Conservation (phyloP, 64 coral and sea anemone genomes). For the Montipora efflorescens region DNA sequence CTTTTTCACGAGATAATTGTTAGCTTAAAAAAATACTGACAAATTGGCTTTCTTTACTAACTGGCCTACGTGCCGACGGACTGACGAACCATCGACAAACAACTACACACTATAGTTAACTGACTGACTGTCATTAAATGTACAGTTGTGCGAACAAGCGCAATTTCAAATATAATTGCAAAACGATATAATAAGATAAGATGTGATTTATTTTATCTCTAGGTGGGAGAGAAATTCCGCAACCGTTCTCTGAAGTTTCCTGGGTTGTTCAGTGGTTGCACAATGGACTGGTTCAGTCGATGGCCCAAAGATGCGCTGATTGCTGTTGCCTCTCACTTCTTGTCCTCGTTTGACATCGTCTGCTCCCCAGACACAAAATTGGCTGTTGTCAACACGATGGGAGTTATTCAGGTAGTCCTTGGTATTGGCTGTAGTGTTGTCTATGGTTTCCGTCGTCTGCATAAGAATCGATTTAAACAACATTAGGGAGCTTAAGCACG, state of each 20-base stretch:
- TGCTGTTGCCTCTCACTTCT: conserved; percentile 94
- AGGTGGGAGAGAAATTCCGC: conserved; percentile 99
- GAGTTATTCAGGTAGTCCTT: conserved; percentile 83
- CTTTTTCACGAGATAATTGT: not conserved
- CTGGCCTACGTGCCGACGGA: too few species aligned
- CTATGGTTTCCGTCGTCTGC: not conserved
- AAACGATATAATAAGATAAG: too few species aligned
- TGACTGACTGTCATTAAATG: too few species aligned
- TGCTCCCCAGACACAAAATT: conserved; percentile 88
- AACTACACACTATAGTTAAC: too few species aligned
- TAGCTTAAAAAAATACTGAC: too few species aligned
- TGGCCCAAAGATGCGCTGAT: conserved; percentile 99
- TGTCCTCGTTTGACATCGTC: conserved; percentile 85
- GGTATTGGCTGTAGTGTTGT: not conserved
- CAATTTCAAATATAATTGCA: too few species aligned
- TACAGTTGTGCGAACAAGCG: too few species aligned
- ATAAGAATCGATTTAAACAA: too few species aligned
- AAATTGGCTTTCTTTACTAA: too few species aligned
- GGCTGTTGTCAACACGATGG: conserved; percentile 97
- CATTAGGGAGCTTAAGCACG: too few species aligned
- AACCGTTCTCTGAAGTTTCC: conserved; percentile 99
- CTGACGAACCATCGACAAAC: too few species aligned
- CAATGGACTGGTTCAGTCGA: conserved; percentile 99
- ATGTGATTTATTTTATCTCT: not conserved
- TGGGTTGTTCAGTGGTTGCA: conserved; percentile 96